Evolutionary conservation across 2,113 vertebrate species (phyloP).

Genomic region (Hypomesus transpacificus): DNA sequence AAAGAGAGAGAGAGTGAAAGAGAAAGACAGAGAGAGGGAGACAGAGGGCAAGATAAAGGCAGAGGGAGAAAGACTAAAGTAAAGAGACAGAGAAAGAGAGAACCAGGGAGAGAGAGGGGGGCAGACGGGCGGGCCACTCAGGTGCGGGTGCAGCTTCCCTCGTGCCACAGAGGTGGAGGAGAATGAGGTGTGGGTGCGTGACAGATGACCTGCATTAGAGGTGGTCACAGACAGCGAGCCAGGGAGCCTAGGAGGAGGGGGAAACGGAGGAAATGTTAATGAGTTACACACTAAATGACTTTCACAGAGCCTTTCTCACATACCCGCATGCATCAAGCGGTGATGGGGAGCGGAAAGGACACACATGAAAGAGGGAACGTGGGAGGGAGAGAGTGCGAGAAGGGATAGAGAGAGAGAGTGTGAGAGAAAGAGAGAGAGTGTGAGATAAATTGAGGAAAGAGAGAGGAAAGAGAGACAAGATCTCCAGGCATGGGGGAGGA

Average conservation of each 20-base stretch:
- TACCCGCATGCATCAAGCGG: conserved; percentile 58
- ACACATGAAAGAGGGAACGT: conserved; percentile 51
- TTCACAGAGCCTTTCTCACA: conserved; percentile 58
- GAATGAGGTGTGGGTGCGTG: conserved; percentile 36
- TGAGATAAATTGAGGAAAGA: not conserved
- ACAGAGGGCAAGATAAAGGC: not conserved
- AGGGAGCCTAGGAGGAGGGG: conserved; percentile 7
- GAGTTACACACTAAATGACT: conserved; percentile 58
- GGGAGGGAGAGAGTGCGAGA: conserved; percentile 7
- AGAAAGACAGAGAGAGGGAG: too few relatives aligned
- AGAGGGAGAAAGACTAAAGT: not conserved
- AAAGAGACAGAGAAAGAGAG: not conserved
- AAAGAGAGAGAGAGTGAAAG: not conserved
- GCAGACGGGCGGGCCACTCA: not conserved
- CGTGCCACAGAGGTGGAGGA: too few relatives aligned
- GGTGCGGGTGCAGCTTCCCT: not conserved
- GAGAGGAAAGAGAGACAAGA: conserved; percentile 27
- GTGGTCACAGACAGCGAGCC: conserved; percentile 20
- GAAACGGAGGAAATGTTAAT: conserved; percentile 48
- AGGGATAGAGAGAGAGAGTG: conserved; percentile 17
- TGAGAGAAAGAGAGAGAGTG: conserved; percentile 36
- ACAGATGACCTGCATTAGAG: conserved; percentile 38
- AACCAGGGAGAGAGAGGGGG: not conserved
- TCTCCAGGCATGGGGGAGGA: conserved; percentile 38
- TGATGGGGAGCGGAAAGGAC: conserved; percentile 62